Evolutionary conservation across 2,888 invertebrate genomes (phyloP), one percentile per base, ranked within the genome.

Genomic region (Nowickia ferox): DNA sequence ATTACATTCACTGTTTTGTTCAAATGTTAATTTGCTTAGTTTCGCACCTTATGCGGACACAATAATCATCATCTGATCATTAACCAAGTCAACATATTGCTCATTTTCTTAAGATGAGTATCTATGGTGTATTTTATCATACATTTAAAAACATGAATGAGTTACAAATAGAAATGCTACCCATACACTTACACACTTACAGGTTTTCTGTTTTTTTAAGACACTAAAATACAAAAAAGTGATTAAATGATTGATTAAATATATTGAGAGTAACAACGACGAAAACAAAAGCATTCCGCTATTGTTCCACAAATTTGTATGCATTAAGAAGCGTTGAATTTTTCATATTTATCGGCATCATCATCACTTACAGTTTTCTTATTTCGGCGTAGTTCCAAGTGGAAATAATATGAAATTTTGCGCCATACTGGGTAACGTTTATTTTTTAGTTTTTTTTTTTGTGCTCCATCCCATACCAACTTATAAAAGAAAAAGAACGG

Each of bases 231-330:
- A 79, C 17, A 59, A 53, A 74, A 69, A 76, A 84, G 72, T 87
- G 87, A 87, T 88, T 86, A 82, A 88, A 87, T 88, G 88, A 88
- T 88, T 88, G 86, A 88, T 88, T 86, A 75, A 81, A 78, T 81
- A 77, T 69, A 79, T 81, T 81, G 79, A 80, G 55, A 66, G 30
- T 1, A 75, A 40, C 30, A 69, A 19, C 66, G 48, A 65, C 42
- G 19, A 48, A 59, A 61, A 17, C 59, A 57, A 65, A 65, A 19
- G 8, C 38, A 38, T 6, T 42, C 15, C 5, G 51, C 68, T 66
- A 84, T 86, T 87, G 86, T 82, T 87, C 74, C 78, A 71, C 38
- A 65, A 85, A 85, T 84, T 84, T 85, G 75, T 87, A 77, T 77
- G 85, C 81, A 69, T 79, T 84, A 77, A 86, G 76, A 77, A 83